phyloP scores from a whole-genome alignment of 2,113 vertebrate genomes.

The Strigops habroptila region DNA sequence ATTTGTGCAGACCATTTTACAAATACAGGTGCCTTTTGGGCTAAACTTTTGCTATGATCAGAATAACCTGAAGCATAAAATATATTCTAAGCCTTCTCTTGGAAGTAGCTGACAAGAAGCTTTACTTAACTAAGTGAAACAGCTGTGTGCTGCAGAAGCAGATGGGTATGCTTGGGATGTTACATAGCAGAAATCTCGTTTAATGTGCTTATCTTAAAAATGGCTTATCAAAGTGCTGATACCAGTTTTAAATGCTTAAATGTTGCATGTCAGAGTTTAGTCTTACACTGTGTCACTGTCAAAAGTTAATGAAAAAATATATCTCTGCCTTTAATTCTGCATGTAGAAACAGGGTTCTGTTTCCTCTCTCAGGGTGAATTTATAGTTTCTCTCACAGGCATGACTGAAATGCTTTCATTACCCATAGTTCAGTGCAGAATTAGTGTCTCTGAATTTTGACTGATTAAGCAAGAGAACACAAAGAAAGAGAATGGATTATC shows the following conservation, averaged over 20 bases:
- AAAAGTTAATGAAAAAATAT: not conserved
- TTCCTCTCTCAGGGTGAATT: not conserved
- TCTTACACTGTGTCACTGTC: not conserved
- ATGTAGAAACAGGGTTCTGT: not conserved
- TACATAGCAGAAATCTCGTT: slow-evolving; percentile 56
- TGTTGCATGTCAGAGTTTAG: not conserved
- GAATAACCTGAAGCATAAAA: not conserved
- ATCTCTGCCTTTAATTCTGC: not conserved
- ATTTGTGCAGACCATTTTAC: not conserved
- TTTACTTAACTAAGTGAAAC: slow-evolving; percentile 36
- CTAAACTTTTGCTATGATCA: not conserved
- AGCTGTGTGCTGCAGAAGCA: slow-evolving; percentile 38
- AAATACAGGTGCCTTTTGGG: not conserved
- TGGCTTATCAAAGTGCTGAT: not conserved
- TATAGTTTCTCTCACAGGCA: not conserved
- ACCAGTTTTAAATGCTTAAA: not conserved
- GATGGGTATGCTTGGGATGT: slow-evolving; percentile 28
- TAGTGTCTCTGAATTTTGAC: not conserved
- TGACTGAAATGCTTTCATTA: not conserved
- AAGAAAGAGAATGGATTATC: not conserved
- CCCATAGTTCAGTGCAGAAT: not conserved
- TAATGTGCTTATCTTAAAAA: slow-evolving; percentile 56
- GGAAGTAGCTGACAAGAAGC: slow-evolving; percentile 30
- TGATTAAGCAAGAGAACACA: not conserved
- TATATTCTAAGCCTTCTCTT: not conserved